Conservation (phyloP, 1,140 invertebrate genomes). For the Caenorhabditis brenneri region DNA sequence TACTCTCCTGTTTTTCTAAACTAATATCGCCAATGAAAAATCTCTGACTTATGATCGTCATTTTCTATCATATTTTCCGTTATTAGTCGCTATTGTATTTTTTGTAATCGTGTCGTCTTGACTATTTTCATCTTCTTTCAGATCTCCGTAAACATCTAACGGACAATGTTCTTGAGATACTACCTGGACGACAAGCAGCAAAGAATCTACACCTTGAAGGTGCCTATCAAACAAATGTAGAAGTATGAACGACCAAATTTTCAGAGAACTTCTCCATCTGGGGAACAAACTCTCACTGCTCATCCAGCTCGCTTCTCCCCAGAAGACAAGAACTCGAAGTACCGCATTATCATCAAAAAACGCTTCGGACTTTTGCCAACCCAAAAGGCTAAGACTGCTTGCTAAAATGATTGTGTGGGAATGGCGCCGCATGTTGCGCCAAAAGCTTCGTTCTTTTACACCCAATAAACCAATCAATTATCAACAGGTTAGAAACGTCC, state of each 20-base stretch:
- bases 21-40: no score
- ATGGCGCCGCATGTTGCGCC: constrained; percentile 58
- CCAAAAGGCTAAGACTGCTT: constrained; percentile 81
- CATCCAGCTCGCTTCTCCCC: constrained; percentile 94
- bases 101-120: no score
- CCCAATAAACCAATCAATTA: constrained; percentile 45
- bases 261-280: constrained; percentile 79
- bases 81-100: background rate
- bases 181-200: constrained; percentile 73
- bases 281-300: constrained; percentile 83
- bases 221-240: constrained; percentile 57
- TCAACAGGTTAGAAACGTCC: constrained; percentile 37
- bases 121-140: no score
- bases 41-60: no score
- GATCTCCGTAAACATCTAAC: background rate
- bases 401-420: constrained; percentile 71
- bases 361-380: constrained; percentile 85
- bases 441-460: constrained; percentile 52
- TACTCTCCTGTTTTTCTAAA: background rate
- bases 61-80: no score
- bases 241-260: constrained; percentile 67
- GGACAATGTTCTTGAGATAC: constrained; percentile 74
- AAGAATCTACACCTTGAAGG: constrained; percentile 74
- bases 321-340: constrained; percentile 89
- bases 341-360: constrained; percentile 87